These are phyloP conservation scores for Danio rerio DNA, from an alignment of 2,113 vertebrate species.

Conservation along the genomic window GRCz12tu NC_133181.1:32999001-32999500, in stretches of 20 bases:
- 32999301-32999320: constrained; percentile 1
- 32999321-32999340: neutral
- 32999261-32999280: neutral
- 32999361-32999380: constrained; percentile 43
- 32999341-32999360: neutral
- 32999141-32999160: constrained; percentile 63
- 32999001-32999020: constrained; percentile 68
- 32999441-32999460: neutral
- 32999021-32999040: constrained; percentile 57
- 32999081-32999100: constrained; percentile 42
- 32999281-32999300: constrained; percentile 5
- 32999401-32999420: constrained; percentile 31
- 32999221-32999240: constrained; percentile 31
- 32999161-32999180: constrained; percentile 47
- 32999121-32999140: constrained; percentile 58
- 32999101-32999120: constrained; percentile 41
- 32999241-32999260: constrained; percentile 6
- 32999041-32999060: constrained; percentile 45
- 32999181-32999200: constrained; percentile 27
- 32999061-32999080: constrained; percentile 25
- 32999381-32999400: constrained; percentile 9
- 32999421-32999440: constrained; percentile 39
- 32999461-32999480: neutral
- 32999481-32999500: too few relatives aligned
- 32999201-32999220: constrained; percentile 1